A percentile compares a stretch with the other conserved stretches of the same genome.
Conservation (phyloP, 2,797 vertebrate genomes). For the Sarcophilus harrisii region DNA sequence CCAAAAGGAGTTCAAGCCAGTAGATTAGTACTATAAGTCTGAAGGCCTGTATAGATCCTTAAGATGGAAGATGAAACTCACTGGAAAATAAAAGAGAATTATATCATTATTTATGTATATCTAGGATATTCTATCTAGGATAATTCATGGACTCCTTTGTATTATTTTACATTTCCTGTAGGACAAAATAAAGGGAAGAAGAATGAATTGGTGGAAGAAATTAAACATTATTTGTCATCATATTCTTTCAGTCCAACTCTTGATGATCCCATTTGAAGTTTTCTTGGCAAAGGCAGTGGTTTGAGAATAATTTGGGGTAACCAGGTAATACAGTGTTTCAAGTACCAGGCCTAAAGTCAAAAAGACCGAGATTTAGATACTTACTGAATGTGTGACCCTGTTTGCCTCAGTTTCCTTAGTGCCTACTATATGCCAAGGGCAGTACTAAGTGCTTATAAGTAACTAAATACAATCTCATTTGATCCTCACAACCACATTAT, state of each 20-base stretch:
- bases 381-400: not conserved
- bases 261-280: not conserved
- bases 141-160: not conserved
- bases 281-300: not conserved
- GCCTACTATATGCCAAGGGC: not conserved
- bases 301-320: not conserved
- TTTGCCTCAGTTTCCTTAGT: too few relatives aligned
- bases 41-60: not conserved
- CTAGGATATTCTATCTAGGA: not conserved
- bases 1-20: not conserved
- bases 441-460: not conserved
- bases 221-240: not conserved
- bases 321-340: not conserved
- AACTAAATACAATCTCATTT: not conserved
- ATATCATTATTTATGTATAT: not conserved
- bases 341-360: not conserved
- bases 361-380: not conserved
- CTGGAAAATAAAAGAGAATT: not conserved
- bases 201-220: not conserved
- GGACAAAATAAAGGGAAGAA: not conserved
- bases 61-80: not conserved
- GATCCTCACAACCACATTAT: not conserved
- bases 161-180: not conserved
- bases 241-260: not conserved
- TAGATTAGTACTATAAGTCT: not conserved